Base-by-base conservation (phyloP, 2,888 invertebrate species). In the Sepioteuthis lessoniana region DNA sequence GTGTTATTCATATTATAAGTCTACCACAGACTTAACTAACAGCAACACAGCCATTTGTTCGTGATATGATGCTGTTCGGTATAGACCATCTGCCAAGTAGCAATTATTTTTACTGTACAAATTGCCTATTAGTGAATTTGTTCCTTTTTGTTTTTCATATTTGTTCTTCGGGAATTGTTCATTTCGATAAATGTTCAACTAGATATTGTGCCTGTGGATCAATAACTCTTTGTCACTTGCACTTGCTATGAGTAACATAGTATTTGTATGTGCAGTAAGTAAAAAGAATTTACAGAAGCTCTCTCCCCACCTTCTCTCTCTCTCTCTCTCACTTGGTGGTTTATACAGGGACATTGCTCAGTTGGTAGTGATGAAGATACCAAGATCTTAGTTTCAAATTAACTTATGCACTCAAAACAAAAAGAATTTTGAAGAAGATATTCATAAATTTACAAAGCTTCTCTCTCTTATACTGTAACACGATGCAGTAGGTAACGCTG, bases 41-140 rank as follows among this genome's bases (percentile, higher is more conserved):
- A 76, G n/a, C 76, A 35, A 76, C 76, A 76, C 25, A 25, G 21
- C 55, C n/a, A 4, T n/a, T 76, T 76, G 35, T 76, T 76, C 76
- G n/a, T 76, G 76, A 76, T 76, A n/a, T 35, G 76, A 0, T 35
- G 76, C 76, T 13, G n/a, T 76, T 76, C 76, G 13, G n/a, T n/a
- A 13, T 35, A 76, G n/a, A 76, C 76, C 76, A 76, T 76, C 76
- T 76, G 76, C 76, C 76, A 76, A 76, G 76, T n/a, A 76, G 76
- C 76, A 76, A 76, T 76, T 76, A 76, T 76, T 76, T 76, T 76
- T 76, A n/a, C 76, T 76, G 16, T n/a, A 76, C 76, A 76, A 76
- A 76, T 76, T 76, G 76, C 76, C 76, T 76, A 35, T n/a, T 76
- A 76, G 76, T 76, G 76, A 76, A n/a, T 76, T 76, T 5, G n/a